These are phyloP conservation scores for Orthosia cruda DNA, from an alignment of 2,888 invertebrate genomes.

Conservation along the genomic window DNA sequence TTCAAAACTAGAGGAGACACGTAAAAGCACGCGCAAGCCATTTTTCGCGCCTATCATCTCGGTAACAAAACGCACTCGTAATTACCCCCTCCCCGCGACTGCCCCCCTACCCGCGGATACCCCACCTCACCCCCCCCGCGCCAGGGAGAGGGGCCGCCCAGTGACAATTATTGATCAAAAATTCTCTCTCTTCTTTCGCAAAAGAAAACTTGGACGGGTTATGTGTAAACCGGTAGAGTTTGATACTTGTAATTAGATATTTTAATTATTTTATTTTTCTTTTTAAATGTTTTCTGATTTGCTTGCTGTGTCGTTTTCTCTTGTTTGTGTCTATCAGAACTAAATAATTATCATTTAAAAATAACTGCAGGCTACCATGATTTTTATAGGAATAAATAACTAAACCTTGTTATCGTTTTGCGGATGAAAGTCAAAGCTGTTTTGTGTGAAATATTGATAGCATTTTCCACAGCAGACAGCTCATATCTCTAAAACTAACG, in stretches of 20 bases:
- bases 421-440: too few relatives aligned
- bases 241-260: slow-evolving; percentile 90
- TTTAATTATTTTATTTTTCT: slow-evolving; percentile 72
- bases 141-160: slow-evolving; percentile 88
- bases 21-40: slow-evolving; percentile 92
- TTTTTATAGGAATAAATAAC: neutral
- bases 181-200: slow-evolving; percentile 93
- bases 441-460: too few relatives aligned
- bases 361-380: neutral
- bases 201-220: slow-evolving; percentile 92
- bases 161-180: slow-evolving; percentile 94
- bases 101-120: slow-evolving; percentile 72
- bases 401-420: neutral
- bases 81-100: slow-evolving; percentile 87
- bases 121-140: slow-evolving; percentile 71
- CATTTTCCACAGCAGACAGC: too few relatives aligned
- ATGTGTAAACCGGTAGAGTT: slow-evolving; percentile 89
- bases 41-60: slow-evolving; percentile 92
- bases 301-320: neutral
- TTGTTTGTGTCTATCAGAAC: neutral
- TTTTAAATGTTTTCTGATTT: neutral
- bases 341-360: neutral
- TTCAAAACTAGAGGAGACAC: slow-evolving; percentile 91
- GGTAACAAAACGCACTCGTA: slow-evolving; percentile 92
- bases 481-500: neutral